phyloP scores from a whole-genome alignment of 2,888 invertebrate genomes.

The Spatulosminthurus flaviceps region DNA sequence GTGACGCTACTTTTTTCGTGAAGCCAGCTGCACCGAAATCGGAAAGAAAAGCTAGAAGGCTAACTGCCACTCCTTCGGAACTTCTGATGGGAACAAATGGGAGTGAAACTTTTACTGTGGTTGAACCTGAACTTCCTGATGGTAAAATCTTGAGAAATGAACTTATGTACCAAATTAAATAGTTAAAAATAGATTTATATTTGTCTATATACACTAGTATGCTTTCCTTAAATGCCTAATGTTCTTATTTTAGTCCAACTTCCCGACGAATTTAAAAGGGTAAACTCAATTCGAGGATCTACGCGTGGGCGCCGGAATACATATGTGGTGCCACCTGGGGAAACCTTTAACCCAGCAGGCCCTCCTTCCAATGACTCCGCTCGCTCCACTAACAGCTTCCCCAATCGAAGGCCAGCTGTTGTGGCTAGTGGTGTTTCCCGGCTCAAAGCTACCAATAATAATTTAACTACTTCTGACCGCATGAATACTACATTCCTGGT shows the following conservation, averaged over 20 bases:
- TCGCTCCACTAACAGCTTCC: slow-evolving; percentile 31
- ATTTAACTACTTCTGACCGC: slow-evolving; percentile 11
- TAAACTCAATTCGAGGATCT: slow-evolving; percentile 35
- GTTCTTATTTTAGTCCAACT: not conserved
- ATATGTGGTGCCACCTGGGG: slow-evolving; percentile 22
- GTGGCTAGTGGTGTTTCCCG: slow-evolving; percentile 32
- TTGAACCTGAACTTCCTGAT: slow-evolving; percentile 16
- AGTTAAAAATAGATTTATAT: not conserved
- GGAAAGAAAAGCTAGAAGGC: slow-evolving; percentile 71
- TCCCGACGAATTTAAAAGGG: slow-evolving; percentile 36
- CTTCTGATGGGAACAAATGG: slow-evolving; percentile 65
- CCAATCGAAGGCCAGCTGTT: slow-evolving; percentile 26
- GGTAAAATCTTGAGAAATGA: not conserved
- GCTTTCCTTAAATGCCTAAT: not conserved
- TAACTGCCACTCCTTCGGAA: slow-evolving; percentile 76
- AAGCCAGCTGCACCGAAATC: slow-evolving; percentile 49
- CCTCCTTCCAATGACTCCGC: not conserved
- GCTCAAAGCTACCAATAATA: slow-evolving; percentile 37
- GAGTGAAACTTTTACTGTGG: not conserved
- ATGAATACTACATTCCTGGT: slow-evolving; percentile 30
- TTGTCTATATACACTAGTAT: not conserved
- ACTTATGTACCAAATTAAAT: too few relatives aligned
- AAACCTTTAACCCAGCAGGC: not conserved
- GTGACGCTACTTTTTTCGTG: slow-evolving; percentile 31
- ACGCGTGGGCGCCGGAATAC: slow-evolving; percentile 36